phyloP scores from a whole-genome alignment of 2,888 invertebrate species.

The Barypeithes pellucidus region DNA sequence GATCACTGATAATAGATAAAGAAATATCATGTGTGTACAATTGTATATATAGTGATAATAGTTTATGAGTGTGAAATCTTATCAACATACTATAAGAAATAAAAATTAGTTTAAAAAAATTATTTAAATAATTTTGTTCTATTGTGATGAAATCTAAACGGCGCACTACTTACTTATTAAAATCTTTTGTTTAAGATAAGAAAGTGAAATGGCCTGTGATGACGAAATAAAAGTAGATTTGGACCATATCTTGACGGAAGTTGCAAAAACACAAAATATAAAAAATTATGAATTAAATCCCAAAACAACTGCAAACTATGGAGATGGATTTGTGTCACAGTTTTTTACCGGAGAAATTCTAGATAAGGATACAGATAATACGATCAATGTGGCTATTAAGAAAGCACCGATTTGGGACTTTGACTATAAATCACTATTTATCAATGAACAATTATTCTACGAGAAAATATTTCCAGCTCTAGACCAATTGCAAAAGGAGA shows the following conservation, averaged over 20 bases:
- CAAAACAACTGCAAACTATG: conserved; percentile 16
- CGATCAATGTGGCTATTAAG: conserved; percentile 31
- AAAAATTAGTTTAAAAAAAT: too few species aligned
- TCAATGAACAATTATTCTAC: conserved; percentile 43
- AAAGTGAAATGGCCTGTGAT: neutral
- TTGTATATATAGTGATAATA: too few species aligned
- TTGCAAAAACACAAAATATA: conserved; percentile 29
- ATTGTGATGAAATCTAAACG: too few species aligned
- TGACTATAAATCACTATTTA: conserved; percentile 7
- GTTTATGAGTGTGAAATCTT: neutral
- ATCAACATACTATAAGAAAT: neutral
- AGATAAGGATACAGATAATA: conserved; percentile 33
- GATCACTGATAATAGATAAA: too few species aligned
- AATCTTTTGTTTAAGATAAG: neutral
- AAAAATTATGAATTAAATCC: conserved; percentile 26
- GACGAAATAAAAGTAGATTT: neutral
- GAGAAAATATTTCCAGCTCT: conserved; percentile 29
- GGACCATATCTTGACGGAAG: conserved; percentile 19
- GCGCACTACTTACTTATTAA: too few species aligned
- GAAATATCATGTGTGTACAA: too few species aligned
- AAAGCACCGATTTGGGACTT: conserved; percentile 30
- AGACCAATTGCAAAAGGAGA: neutral
- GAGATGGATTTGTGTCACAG: neutral
- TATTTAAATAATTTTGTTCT: too few species aligned
- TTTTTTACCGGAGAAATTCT: conserved; percentile 36